phyloP scores from a whole-genome alignment of 2,797 vertebrate genomes.

The Hypotaenidia philippensis region DNA sequence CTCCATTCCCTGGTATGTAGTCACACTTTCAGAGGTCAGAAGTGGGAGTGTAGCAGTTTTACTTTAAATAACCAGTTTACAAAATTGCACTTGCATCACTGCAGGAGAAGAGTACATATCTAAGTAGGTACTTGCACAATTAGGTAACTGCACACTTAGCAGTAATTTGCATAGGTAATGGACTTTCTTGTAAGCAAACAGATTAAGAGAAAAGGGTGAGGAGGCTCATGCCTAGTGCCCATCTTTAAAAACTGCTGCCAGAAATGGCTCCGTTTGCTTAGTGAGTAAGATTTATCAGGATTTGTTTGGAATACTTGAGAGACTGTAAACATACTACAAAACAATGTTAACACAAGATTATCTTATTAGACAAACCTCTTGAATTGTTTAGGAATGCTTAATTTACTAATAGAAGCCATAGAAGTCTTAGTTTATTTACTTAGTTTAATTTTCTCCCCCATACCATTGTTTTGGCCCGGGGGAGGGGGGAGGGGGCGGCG shows the following conservation, averaged over 20 bases:
- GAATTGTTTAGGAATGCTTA: constrained; percentile 57
- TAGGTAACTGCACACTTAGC: background rate
- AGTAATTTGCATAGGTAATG: constrained; percentile 3
- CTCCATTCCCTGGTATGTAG: background rate
- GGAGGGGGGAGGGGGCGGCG: no score
- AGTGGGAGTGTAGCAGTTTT: background rate
- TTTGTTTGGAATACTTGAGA: constrained; percentile 63
- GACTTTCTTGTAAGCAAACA: background rate
- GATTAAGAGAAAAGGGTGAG: background rate
- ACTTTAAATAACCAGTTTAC: constrained; percentile 18
- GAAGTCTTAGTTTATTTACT: background rate
- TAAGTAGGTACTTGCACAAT: background rate
- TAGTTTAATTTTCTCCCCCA: background rate
- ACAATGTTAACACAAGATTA: constrained; percentile 42
- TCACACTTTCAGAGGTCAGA: constrained; percentile 2
- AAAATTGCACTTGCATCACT: background rate
- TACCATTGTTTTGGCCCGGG: background rate
- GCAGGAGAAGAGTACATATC: background rate
- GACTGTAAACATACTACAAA: constrained; percentile 61
- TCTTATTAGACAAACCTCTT: constrained; percentile 56
- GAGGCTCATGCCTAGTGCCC: background rate
- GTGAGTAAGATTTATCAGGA: constrained; percentile 35
- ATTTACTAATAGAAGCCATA: constrained; percentile 32
- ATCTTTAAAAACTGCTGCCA: constrained; percentile 19
- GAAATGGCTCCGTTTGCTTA: background rate